Base-by-base conservation (phyloP, 2,113 vertebrate genomes). In the Orthochromis indermauri region DNA sequence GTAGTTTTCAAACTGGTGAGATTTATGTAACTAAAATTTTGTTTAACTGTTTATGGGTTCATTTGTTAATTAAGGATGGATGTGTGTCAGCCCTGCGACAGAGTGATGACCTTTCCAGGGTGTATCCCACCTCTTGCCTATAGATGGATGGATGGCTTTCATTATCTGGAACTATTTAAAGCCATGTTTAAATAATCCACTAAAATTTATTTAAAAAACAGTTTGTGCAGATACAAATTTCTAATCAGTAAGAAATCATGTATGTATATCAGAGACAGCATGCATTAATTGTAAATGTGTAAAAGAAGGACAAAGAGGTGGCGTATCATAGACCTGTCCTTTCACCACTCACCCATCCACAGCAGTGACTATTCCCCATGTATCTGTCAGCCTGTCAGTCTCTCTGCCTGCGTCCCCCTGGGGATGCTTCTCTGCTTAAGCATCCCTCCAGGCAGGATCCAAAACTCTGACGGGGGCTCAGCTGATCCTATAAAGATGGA, bases 391-490 rank as follows among this genome's bases (percentile, higher is more conserved):
- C 57, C 82, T 81, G 89, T 91, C 89, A 92, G 91, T 92, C 55
- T 92, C 42, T 45, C 14, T 55, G 45, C 26, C 73, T 78, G 54
- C 81, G 7, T 82, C 59, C 26, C 90, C 54, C 26, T 4, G 8
- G 80, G 85, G 89, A 47, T 66, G 82, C 88, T 88, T 88, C 89
- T 51, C 61, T 78, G 88, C 76, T 81, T 87, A 91, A 89, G 88
- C 84, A 86, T 89, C 90, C 90, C 91, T 91, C 80, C 85, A 88
- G 93, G 88, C 92, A 80, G 68, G 57, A 94, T 85, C 86, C 85
- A 63, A 81, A 71, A 86, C 80, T 86, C 80, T 90, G 86, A 90
- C 84, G 68, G 86, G 31, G 83, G 9, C 91, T 86, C 87, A 88
- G 80, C 78, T 26, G 17, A 53, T 66, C 53, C 84, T 83, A 45